Base-by-base conservation (phyloP, 1,140 invertebrate species). In the Magallana ariakensis region DNA sequence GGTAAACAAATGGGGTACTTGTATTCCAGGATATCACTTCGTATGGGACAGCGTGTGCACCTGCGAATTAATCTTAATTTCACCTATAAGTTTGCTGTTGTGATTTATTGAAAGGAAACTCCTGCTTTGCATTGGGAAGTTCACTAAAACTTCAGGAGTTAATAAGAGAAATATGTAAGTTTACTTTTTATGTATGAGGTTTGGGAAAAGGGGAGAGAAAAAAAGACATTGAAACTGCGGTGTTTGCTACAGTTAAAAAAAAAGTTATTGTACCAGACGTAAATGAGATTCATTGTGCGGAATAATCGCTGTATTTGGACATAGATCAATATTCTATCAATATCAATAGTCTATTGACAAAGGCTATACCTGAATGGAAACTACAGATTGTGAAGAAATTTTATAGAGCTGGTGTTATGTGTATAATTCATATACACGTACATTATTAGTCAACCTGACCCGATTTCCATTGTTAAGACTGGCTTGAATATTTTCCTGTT, bases 381-480 rank as follows among this genome's bases (percentile, higher is more conserved):
- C 22, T 19, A 33, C 13, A 26, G 19, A 75, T 26, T 75, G 66
- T 26, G 66, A 75, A 75, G 15, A 75, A 33, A 26, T 13, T 6
- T 60, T 13, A 60, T 60, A 60, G 58, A 60, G 1, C 19, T 5
- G 16, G 7, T n/a, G 19, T 5, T 62, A n/a, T 62, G 58, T 62
- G 58, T 16, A 16, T 15, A 62, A 5, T n/a, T 7, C 16, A 62
- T n/a, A 62, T 62, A 62, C 19, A 62, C 16, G 15, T 75, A 26
- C 62, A 75, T 75, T 75, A 19, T 75, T 26, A 75, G 66, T 75
- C 66, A 75, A 19, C 11, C 6, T 11, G 33, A 75, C 22, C 22
- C 33, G 66, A 75, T 75, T 75, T 75, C 7, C 66, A 26, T 75
- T 75, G 66, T 75, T 75, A 75, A 46, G 66, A 75, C 66, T 75